Base-by-base conservation (phyloP, 1,140 invertebrate genomes). In the Aricia agestis region DNA sequence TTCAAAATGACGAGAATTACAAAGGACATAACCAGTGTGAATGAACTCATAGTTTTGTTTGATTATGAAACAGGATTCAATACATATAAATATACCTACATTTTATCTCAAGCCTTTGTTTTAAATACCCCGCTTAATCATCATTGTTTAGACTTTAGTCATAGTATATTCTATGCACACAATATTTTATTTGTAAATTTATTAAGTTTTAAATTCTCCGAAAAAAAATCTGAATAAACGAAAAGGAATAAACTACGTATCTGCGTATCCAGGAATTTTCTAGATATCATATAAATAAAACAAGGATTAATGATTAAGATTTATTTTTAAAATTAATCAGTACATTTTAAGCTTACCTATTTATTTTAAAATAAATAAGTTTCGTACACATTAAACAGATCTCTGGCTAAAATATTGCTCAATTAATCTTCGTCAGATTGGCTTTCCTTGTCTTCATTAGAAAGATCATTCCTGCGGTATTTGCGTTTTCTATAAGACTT, bases 1-100 rank as follows among this genome's bases (percentile, higher is more conserved):
- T 83, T 83, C 57, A 83, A 76, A 63, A 78, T 63, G 57, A 76
- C 70, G 57, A 81, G 72, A 6, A 71, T 69, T 36, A 82, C 45
- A 66, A 84, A 80, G 19, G 76, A 80, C 72, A 78, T 65, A 68
- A 85, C 73, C 84, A 81, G 82, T 59, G 71, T 74, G 58, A 76
- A 59, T n/a, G 82, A 76, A 72, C 73, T 76, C 83, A 85, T 85
- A 72, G 61, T 74, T 67, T 18, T 41, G 68, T 67, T 70, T 70
- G 68, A 52, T 74, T 71, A 71, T 71, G 65, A 69, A 67, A 69
- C 71, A 69, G 73, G 72, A 71, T 66, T 66, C 71, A 18, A 19
- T 63, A 11, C n/a, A n/a, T n/a, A n/a, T n/a, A n/a, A n/a, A n/a
- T 76, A 80, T 81, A 76, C 61, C 68, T 66, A 67, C 67, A 67